These are phyloP conservation scores for Kryptolebias ocellatus DNA, from an alignment of 2,797 vertebrate genomes.

Conservation along the genomic window DNA sequence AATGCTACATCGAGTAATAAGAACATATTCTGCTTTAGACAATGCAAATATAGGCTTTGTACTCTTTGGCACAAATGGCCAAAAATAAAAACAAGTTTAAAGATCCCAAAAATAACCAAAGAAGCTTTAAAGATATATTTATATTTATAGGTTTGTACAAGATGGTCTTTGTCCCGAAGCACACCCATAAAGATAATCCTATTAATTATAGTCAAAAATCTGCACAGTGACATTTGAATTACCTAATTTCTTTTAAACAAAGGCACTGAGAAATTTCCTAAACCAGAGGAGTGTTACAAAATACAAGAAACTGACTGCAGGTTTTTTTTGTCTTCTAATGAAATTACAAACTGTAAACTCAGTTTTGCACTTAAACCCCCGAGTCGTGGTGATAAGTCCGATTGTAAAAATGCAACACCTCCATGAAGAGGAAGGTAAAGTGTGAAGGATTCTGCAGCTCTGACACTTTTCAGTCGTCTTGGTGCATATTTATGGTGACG, in stretches of 20 bases:
- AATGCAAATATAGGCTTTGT: conserved; percentile 4
- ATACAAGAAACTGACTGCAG: not conserved
- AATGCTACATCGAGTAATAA: conserved; percentile 28
- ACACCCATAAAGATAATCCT: conserved; percentile 8
- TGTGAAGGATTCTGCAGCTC: not conserved
- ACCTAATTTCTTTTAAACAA: conserved; percentile 40
- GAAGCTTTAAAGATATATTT: conserved; percentile 20
- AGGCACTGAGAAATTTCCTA: conserved; percentile 51
- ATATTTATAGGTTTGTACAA: conserved; percentile 19
- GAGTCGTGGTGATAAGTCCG: too few relatives aligned
- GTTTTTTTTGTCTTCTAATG: conserved; percentile 3
- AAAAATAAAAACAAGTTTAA: conserved; percentile 23
- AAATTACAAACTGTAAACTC: not conserved
- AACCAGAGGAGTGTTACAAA: conserved; percentile 6
- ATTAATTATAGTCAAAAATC: conserved; percentile 22
- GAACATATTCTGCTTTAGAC: conserved; percentile 26
- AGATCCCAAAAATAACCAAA: not conserved
- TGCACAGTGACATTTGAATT: conserved; percentile 9
- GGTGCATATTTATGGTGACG: not conserved
- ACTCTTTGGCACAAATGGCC: conserved; percentile 31
- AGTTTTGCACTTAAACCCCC: too few relatives aligned
- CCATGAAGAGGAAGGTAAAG: not conserved
- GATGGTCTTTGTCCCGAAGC: conserved; percentile 16
- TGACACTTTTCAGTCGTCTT: not conserved
- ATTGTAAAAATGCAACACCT: too few relatives aligned